Conservation (phyloP, 92 coral and sea anemone genomes). For the Epizoanthus fatuus region DNA sequence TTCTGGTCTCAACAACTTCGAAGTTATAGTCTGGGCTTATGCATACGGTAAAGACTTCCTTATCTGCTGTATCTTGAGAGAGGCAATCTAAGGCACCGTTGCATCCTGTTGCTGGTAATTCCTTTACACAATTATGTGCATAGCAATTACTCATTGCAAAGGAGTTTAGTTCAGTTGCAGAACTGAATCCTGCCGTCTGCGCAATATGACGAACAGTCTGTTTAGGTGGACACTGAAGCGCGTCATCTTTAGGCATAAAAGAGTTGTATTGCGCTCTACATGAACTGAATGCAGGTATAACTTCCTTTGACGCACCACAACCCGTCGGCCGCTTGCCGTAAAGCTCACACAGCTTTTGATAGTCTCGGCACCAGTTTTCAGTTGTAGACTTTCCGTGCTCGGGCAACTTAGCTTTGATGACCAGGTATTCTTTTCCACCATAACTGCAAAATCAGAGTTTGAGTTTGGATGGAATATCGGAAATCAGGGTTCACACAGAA, state of each 20-base stretch:
- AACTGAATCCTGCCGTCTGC: constrained; percentile 14
- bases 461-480: not conserved
- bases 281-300: too few relatives aligned
- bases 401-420: constrained; percentile 30
- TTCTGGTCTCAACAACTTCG: constrained; percentile 16
- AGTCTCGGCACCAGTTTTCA: constrained; percentile 31
- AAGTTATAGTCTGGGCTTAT: constrained; percentile 3
- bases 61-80: not conserved
- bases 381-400: constrained; percentile 13
- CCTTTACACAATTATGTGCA: constrained; percentile 6
- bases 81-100: constrained; percentile 20
- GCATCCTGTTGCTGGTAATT: not conserved
- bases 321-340: constrained; percentile 18
- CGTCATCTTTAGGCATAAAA: too few relatives aligned
- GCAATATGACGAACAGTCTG: constrained; percentile 10
- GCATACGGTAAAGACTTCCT: constrained; percentile 26
- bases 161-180: constrained; percentile 12
- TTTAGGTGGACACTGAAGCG: too few relatives aligned
- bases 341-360: constrained; percentile 5
- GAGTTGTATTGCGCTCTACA: too few relatives aligned
- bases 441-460: not conserved
- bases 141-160: constrained; percentile 26
- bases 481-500: too few relatives aligned
- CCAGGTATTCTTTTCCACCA: not conserved
- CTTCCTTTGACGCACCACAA: not conserved